Evolutionary conservation across 1,140 invertebrate genomes (phyloP), one percentile per base, ranked within the genome.

Genomic region (Formica selysi): DNA sequence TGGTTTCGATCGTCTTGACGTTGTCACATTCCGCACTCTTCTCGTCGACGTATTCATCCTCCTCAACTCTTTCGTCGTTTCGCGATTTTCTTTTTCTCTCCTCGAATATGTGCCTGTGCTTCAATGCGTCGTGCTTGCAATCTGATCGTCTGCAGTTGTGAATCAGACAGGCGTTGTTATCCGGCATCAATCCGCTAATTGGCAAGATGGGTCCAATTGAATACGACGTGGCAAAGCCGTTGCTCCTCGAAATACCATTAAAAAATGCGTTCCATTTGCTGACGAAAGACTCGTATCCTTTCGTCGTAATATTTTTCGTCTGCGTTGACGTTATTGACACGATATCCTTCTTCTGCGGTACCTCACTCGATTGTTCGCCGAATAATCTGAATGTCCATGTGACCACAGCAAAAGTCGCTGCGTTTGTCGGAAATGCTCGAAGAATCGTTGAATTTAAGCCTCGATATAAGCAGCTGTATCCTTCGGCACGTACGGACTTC

Each of bases 351-450:
- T 0, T 41, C 0, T 57, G 32, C 0, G 51, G 2, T 0, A n/a
- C 0, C 0, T 41, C 19, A 3, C 10, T 62, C 0, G 44, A 2
- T n/a, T 87, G 57, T 0, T 89, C 78, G 0, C 90, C 92, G 7
- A 93, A 90, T 4, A 96, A 36, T 78, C 96, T 91, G 86, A 97
- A 94, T 0, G 96, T 96, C 97, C 97, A 98, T 5, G 97, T 97
- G 19, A 99, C 98, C 4, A 98, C 97, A 3, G 97, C 96, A 92
- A 99, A 99, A 48, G 98, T 98, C 2, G 97, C 98, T 0, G 98
- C 98, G 92, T 99, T 99, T n/a, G 97, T 97, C 0, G 98, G 98
- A 94, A 99, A 99, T 0, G 98, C 98, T 61, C 98, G 96, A 48
- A 98, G 93, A 19, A 98, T 93, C 0, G 98, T 97, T 0, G 98